Base-by-base conservation (phyloP, 2,113 vertebrate species). In the Dascyllus trimaculatus region DNA sequence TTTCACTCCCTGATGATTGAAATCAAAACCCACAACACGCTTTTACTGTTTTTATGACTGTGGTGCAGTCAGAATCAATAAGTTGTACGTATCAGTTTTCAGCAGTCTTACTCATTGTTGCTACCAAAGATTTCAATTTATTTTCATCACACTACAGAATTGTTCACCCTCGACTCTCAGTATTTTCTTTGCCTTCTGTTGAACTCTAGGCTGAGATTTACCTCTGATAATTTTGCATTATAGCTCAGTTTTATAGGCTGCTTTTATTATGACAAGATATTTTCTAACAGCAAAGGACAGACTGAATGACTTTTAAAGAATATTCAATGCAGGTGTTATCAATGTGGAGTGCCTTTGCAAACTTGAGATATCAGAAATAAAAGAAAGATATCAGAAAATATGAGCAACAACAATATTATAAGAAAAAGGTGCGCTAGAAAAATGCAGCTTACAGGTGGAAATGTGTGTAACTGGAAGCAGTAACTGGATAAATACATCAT, bases 71-170 rank as follows among this genome's bases (percentile, higher is more conserved):
- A 51, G 24, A 29, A 24, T 25, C 43, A 15, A 21, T 21, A 2
- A 19, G 7, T 17, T 51, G 17, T 10, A 35, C 32, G 5, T 40
- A n/a, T 48, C 18, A 4, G 1, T 45, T 63, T 64, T 60, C 22
- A 35, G 35, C 21, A 24, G 48, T 49, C n/a, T 65, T 35, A 14
- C 24, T 69, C 25, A n/a, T 8, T 8, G 48, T 15, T 22, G 21
- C 29, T 78, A 32, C 46, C 38, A 25, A 26, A 63, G 32, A 26
- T 75, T 84, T 78, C 8, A 9, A 2, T 57, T 78, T 46, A 46
- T 24, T 73, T 58, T 73, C 24, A 69, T 25, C 25, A 52, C 22
- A 64, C 63, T 32, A 17, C 35, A 57, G 26, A 22, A 35, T 43
- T 46, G 45, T 64, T 29, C 2, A 13, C 40, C 25, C 11, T 4